Conservation (phyloP, 2,797 vertebrate genomes). For the Phalloptychus januarius region DNA sequence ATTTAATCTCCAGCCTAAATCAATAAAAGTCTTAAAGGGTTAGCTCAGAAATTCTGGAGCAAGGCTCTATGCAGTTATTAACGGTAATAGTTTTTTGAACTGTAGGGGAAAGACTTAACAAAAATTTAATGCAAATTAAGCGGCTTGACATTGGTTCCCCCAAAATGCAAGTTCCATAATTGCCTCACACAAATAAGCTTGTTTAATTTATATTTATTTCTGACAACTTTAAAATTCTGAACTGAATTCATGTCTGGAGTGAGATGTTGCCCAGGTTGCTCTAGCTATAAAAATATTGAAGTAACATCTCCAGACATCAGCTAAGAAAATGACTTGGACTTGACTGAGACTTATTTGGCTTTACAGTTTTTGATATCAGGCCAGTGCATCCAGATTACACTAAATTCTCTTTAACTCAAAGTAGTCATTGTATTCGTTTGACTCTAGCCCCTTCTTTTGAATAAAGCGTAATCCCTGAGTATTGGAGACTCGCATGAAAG, state of each 20-base stretch:
- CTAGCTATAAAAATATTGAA: background rate
- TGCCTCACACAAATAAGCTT: no score
- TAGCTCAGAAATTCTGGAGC: background rate
- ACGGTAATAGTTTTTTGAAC: no score
- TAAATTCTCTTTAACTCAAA: background rate
- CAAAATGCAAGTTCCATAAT: background rate
- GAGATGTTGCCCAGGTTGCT: background rate
- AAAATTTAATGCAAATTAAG: background rate
- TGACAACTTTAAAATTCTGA: no score
- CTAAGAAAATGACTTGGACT: background rate
- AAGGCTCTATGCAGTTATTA: background rate
- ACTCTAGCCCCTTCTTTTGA: background rate
- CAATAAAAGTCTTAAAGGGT: background rate
- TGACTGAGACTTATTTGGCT: background rate
- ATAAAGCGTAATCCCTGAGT: background rate
- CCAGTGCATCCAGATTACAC: background rate
- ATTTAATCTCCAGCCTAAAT: background rate
- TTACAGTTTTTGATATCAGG: background rate
- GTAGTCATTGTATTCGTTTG: background rate
- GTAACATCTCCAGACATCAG: background rate
- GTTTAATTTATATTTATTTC: no score
- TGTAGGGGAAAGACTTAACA: no score
- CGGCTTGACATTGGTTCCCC: background rate
- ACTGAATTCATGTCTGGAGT: background rate
- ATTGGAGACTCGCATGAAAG: background rate